Percentiles rank a stretch among this genome's conserved stretches.
phyloP scores from a whole-genome alignment of 2,888 invertebrate genomes.

The Euspilapteryx auroguttella region DNA sequence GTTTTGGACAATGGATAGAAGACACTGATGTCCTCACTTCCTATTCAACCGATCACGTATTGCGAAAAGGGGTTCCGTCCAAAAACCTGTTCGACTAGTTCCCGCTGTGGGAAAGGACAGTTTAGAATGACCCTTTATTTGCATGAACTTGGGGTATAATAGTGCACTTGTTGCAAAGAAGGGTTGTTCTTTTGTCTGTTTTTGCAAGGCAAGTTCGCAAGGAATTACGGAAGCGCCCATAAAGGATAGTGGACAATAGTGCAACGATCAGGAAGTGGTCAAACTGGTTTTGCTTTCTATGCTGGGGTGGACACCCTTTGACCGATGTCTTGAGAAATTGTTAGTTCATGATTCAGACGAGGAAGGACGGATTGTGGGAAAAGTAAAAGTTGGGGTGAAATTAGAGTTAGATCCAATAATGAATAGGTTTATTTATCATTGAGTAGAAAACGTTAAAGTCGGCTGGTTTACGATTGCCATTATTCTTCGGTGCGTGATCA shows the following conservation, averaged over 20 bases:
- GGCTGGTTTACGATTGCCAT: too few relatives aligned
- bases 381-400: not conserved
- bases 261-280: constrained; percentile 32
- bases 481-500: too few relatives aligned
- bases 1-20: constrained; percentile 45
- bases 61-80: constrained; percentile 25
- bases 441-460: too few relatives aligned
- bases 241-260: constrained; percentile 22
- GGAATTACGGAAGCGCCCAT: not conserved
- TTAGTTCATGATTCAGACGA: too few relatives aligned
- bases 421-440: too few relatives aligned
- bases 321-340: constrained; percentile 16
- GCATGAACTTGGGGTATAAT: constrained; percentile 18
- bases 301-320: constrained; percentile 26
- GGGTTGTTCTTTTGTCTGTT: not conserved
- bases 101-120: constrained; percentile 41
- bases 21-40: constrained; percentile 23
- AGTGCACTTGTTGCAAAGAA: constrained; percentile 11
- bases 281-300: constrained; percentile 28
- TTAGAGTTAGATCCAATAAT: not conserved
- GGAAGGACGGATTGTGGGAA: not conserved
- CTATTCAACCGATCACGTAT: constrained; percentile 14
- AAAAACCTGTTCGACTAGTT: constrained; percentile 46
- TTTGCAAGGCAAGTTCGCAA: constrained; percentile 1
- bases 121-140: constrained; percentile 40